Percentiles rank a stretch among this genome's conserved stretches.
Conservation (phyloP, 2,888 invertebrate genomes). For the Synanthedon andrenaeformis region DNA sequence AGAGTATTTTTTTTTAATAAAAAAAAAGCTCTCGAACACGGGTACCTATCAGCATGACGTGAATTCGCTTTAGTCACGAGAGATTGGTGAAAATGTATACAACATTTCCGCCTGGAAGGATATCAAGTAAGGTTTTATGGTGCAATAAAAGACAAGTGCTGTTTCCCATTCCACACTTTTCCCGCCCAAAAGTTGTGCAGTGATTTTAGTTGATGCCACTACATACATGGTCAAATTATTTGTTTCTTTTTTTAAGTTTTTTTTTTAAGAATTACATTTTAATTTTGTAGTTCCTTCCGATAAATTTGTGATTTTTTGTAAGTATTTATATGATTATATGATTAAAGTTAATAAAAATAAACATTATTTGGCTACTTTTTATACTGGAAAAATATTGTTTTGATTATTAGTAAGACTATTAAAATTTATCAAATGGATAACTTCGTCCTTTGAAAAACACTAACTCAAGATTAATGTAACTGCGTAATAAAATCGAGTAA, state of each 20-base stretch:
- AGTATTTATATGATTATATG: too few relatives aligned
- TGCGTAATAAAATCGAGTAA: background rate
- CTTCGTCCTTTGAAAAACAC: too few relatives aligned
- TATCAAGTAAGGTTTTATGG: slow-evolving; percentile 12
- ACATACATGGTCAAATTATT: background rate
- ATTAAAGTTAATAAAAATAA: too few relatives aligned
- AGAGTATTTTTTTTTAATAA: too few relatives aligned
- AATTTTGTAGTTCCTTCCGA: too few relatives aligned
- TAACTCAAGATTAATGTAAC: background rate
- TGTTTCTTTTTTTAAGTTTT: background rate
- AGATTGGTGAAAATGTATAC: background rate
- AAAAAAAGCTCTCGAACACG: too few relatives aligned
- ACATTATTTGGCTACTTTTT: too few relatives aligned
- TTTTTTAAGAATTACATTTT: background rate
- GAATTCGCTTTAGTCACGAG: background rate
- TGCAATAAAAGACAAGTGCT: slow-evolving; percentile 17
- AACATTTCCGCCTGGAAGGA: slow-evolving; percentile 3
- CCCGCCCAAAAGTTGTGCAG: slow-evolving; percentile 9
- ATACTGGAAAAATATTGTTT: too few relatives aligned
- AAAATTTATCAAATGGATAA: too few relatives aligned
- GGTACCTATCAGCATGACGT: background rate
- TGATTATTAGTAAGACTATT: too few relatives aligned
- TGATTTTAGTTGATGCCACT: slow-evolving; percentile 16
- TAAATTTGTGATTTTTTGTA: too few relatives aligned
- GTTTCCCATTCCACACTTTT: slow-evolving; percentile 6